Conservation (phyloP, 1,140 invertebrate genomes). For the Chionoecetes opilio region DNA sequence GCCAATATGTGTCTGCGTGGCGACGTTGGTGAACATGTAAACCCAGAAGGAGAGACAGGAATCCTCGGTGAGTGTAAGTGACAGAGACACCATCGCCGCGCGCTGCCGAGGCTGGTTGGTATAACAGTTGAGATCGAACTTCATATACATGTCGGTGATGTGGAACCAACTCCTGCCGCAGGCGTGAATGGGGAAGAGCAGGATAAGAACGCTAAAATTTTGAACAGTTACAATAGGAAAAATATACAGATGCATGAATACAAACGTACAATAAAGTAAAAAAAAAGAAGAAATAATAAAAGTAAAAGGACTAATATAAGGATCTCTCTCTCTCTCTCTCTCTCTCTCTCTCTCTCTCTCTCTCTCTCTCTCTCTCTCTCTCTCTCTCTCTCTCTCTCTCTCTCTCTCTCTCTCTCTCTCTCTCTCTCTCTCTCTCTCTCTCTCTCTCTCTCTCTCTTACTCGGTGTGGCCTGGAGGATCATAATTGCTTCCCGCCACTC, state of each 20-base stretch:
- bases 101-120: constrained; percentile 31
- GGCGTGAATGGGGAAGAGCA: too few relatives aligned
- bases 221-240: too few relatives aligned
- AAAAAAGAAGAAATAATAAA: too few relatives aligned
- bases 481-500: constrained; percentile 19
- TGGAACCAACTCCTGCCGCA: constrained; percentile 41
- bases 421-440: constrained; percentile 27
- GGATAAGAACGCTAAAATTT: too few relatives aligned
- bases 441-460: constrained; percentile 50
- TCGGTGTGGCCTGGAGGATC: constrained; percentile 53
- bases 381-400: constrained; percentile 24
- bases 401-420: constrained; percentile 10
- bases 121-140: constrained; percentile 62
- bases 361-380: not conserved
- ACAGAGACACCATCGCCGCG: constrained; percentile 34
- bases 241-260: too few relatives aligned
- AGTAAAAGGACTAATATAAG: too few relatives aligned
- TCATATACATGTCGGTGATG: constrained; percentile 58
- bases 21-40: constrained; percentile 49
- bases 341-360: not conserved
- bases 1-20: constrained; percentile 34
- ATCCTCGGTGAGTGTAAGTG: not conserved
- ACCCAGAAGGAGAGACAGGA: constrained; percentile 64
- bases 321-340: not conserved
- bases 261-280: too few relatives aligned